phyloP scores from a whole-genome alignment of 1,140 invertebrate species.

The Drosophila takahashii region DNA sequence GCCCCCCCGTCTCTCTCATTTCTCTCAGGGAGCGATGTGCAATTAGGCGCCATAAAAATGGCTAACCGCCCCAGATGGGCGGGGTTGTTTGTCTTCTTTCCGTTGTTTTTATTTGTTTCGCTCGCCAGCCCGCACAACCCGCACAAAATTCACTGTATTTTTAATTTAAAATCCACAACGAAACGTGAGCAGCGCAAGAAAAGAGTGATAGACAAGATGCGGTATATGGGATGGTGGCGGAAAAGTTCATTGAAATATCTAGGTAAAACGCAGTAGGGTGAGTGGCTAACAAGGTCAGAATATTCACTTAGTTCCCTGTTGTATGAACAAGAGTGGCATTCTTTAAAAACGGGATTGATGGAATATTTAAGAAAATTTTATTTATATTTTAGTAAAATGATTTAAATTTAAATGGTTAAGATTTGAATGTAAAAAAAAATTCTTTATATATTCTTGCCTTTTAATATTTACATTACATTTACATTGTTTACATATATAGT shows the following conservation, averaged over 20 bases:
- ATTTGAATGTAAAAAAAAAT: too few species aligned
- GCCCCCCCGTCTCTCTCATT: neutral
- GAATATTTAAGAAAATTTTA: too few species aligned
- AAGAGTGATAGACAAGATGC: conserved; percentile 16
- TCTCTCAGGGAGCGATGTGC: conserved; percentile 54
- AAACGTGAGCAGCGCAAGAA: conserved; percentile 48
- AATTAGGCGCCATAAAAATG: conserved; percentile 83
- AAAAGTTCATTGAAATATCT: conserved; percentile 8
- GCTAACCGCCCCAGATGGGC: conserved; percentile 71
- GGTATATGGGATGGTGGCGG: neutral
- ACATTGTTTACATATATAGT: too few species aligned
- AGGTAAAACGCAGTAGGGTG: neutral
- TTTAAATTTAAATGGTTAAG: too few species aligned
- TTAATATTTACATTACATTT: too few species aligned
- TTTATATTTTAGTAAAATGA: too few species aligned
- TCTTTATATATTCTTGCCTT: too few species aligned
- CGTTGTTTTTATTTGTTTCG: conserved; percentile 45
- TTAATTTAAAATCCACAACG: conserved; percentile 79
- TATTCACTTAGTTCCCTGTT: neutral
- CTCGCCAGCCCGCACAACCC: conserved; percentile 52
- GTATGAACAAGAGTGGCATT: neutral
- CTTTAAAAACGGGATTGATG: too few species aligned
- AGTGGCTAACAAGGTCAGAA: conserved; percentile 1
- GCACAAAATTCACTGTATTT: conserved; percentile 64
- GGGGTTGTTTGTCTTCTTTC: conserved; percentile 74